Evolutionary conservation across 2,113 vertebrate genomes (phyloP), one percentile per base, ranked within the genome.

Genomic region (Neopipo cinnamomea): DNA sequence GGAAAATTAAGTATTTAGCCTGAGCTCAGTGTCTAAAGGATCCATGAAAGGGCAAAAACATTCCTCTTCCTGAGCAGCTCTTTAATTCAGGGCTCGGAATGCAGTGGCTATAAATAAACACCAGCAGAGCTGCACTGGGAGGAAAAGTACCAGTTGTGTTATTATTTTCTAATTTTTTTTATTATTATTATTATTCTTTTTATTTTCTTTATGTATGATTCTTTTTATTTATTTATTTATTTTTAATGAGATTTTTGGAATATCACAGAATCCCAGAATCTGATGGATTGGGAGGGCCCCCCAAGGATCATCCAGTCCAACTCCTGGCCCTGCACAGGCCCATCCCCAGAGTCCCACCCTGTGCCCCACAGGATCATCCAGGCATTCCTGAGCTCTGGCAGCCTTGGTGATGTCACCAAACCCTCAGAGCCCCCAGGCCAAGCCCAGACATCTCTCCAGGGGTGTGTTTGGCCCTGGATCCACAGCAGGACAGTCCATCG

Each of bases 11-110:
- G 66, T 79, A 72, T 15, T 83, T 80, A 91, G 80, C 86, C 87
- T 25, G 68, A 84, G 76, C 22, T 5, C 88, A 71, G 71, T 30
- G 72, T 42, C 46, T 75, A 63, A 89, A 90, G 61, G 61, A 91
- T 37, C 73, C 73, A 55, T 75, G 87, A 94, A 95, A 94, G 73
- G 91, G 92, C 73, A 95, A 71, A 91, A 91, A 75, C 77, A 91
- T 94, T 93, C 81, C 65, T 96, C 84, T 95, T 94, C 87, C 84
- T 93, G 87, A 89, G 73, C 84, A 74, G 72, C n/a, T 70, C 85
- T 83, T 88, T 74, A 56, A 77, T 81, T 93, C 91, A 39, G 49
- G 30, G 8, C 50, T 73, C 55, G 12, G 49, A 55, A 91, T 73
- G 35, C 5, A 6, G 6, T 15, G 52, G 15, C 11, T 85, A 23